A percentile compares a stretch with the other conserved stretches of the same genome.
Conservation (phyloP, 1,140 invertebrate genomes). For the Drosophila erecta region DNA sequence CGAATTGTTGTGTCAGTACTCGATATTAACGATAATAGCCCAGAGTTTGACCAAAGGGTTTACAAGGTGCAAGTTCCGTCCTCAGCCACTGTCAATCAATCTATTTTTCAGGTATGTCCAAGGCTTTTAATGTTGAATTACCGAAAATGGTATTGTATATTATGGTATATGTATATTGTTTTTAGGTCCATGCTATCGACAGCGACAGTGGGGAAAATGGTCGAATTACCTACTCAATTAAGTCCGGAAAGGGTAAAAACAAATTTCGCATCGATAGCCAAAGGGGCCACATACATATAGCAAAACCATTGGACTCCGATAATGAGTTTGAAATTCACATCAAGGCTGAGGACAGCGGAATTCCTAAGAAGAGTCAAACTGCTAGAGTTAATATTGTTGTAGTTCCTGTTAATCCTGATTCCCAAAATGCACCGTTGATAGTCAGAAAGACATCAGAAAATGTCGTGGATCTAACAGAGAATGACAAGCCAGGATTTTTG, state of each 20-base stretch:
- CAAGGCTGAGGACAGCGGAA: slow-evolving; percentile 91
- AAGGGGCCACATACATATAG: slow-evolving; percentile 92
- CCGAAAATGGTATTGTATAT: not conserved
- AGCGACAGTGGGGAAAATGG: slow-evolving; percentile 93
- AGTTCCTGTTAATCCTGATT: slow-evolving; percentile 86
- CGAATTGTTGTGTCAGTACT: slow-evolving; percentile 92
- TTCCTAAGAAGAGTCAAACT: slow-evolving; percentile 88
- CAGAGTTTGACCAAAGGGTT: slow-evolving; percentile 92
- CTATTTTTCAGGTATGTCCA: slow-evolving; percentile 87
- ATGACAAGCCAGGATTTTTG: slow-evolving; percentile 92
- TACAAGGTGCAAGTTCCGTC: slow-evolving; percentile 93
- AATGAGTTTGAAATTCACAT: slow-evolving; percentile 92
- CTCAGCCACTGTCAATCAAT: slow-evolving; percentile 85
- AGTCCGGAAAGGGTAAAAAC: slow-evolving; percentile 89
- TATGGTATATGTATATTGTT: too few relatives aligned
- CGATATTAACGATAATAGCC: slow-evolving; percentile 94
- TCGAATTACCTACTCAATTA: slow-evolving; percentile 92
- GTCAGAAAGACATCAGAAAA: slow-evolving; percentile 86
- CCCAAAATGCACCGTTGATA: slow-evolving; percentile 88
- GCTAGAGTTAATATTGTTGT: slow-evolving; percentile 90
- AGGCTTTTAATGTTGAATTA: not conserved
- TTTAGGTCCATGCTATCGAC: slow-evolving; percentile 93
- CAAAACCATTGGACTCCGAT: slow-evolving; percentile 89
- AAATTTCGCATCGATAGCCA: slow-evolving; percentile 92
- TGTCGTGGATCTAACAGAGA: slow-evolving; percentile 91